Base-by-base conservation (phyloP, 2,113 vertebrate species). In the Struthidea cinerea region DNA sequence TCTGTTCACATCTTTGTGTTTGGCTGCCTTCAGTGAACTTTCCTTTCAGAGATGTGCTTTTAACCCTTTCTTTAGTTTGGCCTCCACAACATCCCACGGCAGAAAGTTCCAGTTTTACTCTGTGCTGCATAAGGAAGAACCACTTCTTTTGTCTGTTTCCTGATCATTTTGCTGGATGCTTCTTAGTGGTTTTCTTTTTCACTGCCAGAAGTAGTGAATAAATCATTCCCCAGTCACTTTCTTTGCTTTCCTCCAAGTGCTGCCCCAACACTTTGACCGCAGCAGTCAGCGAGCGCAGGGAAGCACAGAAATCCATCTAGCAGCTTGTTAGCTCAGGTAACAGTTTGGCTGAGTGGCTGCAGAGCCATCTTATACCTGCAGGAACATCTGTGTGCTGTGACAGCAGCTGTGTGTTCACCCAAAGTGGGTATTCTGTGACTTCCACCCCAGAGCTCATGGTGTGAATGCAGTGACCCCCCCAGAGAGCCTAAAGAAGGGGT, bases 151-250 rank as follows among this genome's bases (percentile, higher is more conserved):
- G 75, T 69, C 83, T 39, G 21, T 49, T 61, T 41, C 82, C 59
- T 68, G 63, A 80, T 80, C 67, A 49, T 85, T 90, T 91, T 79
- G 11, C 87, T 93, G 88, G 78, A 79, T 85, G 65, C 56, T 87
- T 35, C 73, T 30, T 18, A 9, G 68, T 68, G 57, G 15, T 14
- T 18, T 70, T 73, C 53, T 71, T 61, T 78, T 82, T 71, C 33
- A 42, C 37, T 77, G 41, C 71, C 67, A 77, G 70, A 64, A 85
- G 86, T 19, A 74, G 78, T 76, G 90, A 92, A 96, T 95, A 93
- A 96, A 94, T 94, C 82, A 92, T 93, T 83, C 90, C 79, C 32
- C 37, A 11, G 53, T 76, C 95, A 61, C 79, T 68, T 80, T 89
- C 92, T 68, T 79, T 76, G 41, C 82, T 87, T 77, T 60, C 82